Base-by-base conservation (phyloP, 2,113 vertebrate species). In the Alces alces region DNA sequence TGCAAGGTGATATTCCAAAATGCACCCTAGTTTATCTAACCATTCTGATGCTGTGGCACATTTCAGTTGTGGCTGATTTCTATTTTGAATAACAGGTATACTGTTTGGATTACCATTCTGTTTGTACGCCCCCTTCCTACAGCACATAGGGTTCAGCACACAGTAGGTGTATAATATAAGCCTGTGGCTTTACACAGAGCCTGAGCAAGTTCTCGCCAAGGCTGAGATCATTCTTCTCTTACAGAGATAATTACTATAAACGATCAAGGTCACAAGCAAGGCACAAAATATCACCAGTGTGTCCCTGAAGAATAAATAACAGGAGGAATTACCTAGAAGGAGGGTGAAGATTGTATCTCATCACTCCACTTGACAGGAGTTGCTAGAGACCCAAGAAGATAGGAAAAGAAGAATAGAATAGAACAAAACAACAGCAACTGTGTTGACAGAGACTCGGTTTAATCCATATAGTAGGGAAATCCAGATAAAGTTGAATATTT, bases 251-350 rank as follows among this genome's bases (percentile, higher is more conserved):
- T 93, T 86, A 80, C n/a, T 92, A 88, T 39, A 80, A 43, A 39
- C 16, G 54, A 66, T 92, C 60, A 95, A 92, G 16, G 27, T 15
- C 47, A 90, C 15, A 92, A 66, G 5, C 7, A 95, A 90, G 52
- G 15, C 47, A 79, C 55, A n/a, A 94, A 96, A 87, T 90, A 92
- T 85, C 28, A 95, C 43, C 27, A 95, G 33, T n/a, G 36, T 76
- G 54, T 52, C 54, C 60, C 43, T 82, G 25, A 92, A 96, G 83
- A 94, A 97, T 82, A 92, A 86, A 79, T 86, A 91, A 94, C 79
- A 85, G 6, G 61, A 96, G 47, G 28, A 55, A 9, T 96, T 83
- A 91, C 52, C 36, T 90, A 89, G 45, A 93, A 85, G 43, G 27
- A 95, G 52, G 19, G 28, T 3, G 3, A 82, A 61, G 47, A 33